Conservation (phyloP, 2,797 vertebrate species). For the Tinamus major region DNA sequence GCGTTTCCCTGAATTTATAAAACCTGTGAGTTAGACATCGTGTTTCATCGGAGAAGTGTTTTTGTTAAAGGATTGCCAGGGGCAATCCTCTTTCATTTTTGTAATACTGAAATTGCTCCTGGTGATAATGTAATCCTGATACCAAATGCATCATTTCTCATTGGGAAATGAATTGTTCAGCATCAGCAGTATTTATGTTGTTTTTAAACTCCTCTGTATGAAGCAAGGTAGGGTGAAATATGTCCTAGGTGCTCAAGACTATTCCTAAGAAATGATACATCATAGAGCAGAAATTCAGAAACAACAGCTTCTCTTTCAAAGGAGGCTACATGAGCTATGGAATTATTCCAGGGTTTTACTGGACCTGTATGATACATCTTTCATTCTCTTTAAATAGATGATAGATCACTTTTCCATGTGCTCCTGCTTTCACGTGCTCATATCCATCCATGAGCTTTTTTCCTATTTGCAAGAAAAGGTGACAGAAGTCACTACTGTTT, state of each 20-base stretch:
- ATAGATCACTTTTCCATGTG: neutral
- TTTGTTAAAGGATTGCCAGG: neutral
- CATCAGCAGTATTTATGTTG: neutral
- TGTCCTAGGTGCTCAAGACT: neutral
- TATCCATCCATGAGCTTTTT: neutral
- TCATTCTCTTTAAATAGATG: neutral
- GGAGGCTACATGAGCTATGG: fast-evolving
- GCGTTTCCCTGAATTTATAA: neutral
- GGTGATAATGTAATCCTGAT: neutral
- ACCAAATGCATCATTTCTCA: neutral
- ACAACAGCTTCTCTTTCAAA: neutral
- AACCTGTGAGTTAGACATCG: neutral
- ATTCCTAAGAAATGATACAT: neutral
- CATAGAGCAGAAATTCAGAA: neutral
- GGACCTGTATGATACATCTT: neutral
- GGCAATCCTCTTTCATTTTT: neutral
- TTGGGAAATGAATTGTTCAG: slow-evolving; percentile 12
- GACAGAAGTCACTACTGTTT: neutral
- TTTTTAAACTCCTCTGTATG: neutral
- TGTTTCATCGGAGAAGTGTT: neutral
- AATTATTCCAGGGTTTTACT: neutral
- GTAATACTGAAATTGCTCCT: neutral
- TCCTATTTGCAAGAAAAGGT: neutral
- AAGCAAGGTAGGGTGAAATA: neutral
- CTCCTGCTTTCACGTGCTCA: neutral